Evolutionary conservation across 2,797 vertebrate species (phyloP).

Genomic region (Aeoliscus strigatus): DNA sequence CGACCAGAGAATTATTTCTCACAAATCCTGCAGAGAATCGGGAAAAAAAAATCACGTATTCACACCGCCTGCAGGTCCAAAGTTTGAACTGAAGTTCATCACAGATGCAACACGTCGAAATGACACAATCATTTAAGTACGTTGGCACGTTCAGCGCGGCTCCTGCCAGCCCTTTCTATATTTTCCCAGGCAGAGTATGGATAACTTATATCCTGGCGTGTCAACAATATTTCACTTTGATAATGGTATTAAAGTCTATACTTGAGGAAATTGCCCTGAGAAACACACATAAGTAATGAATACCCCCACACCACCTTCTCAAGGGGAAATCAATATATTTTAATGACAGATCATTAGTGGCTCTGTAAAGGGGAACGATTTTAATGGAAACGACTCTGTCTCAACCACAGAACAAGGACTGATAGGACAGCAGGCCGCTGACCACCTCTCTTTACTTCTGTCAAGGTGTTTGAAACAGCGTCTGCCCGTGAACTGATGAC

Average conservation of each 20-base stretch:
- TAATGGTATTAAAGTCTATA: constrained; percentile 30
- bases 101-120: constrained; percentile 6
- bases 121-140: constrained; percentile 2
- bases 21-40: constrained; percentile 50
- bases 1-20: constrained; percentile 52
- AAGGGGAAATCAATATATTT: constrained; percentile 69
- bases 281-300: constrained; percentile 41
- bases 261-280: constrained; percentile 36
- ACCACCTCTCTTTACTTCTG: constrained; percentile 13
- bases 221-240: constrained; percentile 25
- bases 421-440: constrained; percentile 26
- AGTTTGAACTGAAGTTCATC: constrained; percentile 5
- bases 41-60: constrained; percentile 13
- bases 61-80: not conserved
- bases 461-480: constrained; percentile 2
- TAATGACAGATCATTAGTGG: constrained; percentile 70
- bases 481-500: too few relatives aligned
- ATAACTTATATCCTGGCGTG: constrained; percentile 12
- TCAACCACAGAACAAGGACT: constrained; percentile 42
- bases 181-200: too few relatives aligned
- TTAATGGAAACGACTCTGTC: constrained; percentile 62
- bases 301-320: constrained; percentile 34
- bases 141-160: constrained; percentile 7
- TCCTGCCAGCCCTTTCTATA: constrained; percentile 17
- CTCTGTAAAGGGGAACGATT: constrained; percentile 55